Base-by-base conservation (phyloP, 2,888 invertebrate genomes). In the Pammene fasciana region DNA sequence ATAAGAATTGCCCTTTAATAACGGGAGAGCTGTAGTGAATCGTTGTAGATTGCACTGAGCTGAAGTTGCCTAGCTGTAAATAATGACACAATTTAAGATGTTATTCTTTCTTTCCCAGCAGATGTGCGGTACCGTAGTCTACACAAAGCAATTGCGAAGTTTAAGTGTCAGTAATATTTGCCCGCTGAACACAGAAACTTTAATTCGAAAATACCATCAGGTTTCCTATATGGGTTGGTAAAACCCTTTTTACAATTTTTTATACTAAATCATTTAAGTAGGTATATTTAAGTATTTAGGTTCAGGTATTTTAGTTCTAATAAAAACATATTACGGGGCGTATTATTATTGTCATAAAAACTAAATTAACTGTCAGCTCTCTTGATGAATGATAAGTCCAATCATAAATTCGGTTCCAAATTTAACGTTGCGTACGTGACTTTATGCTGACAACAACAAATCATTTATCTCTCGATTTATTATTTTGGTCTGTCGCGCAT, bases 1-100 rank as follows among this genome's bases (percentile, higher is more conserved):
- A 82, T 83, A 85, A 85, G 86, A 89, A 90, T 89, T 87, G 87
- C 89, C 84, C 87, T 89, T 86, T 89, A 90, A 90, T 91, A 90
- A 90, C 90, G 86, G 87, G 80, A 84, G 80, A 84, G 81, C 80
- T 82, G 82, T 82, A 85, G 86, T 85, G 86, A 86, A 87, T 87
- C 86, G 86, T 86, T 85, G 86, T 86, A 87, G 88, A 90, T 89
- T 90, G 85, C 83, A 85, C 86, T 85, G 82, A 82, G 84, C 86
- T 86, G 84, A 83, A 83, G 80, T 82, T 80, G 81, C 79, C 80
- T 90, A 91, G 89, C 91, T 90, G 91, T 92, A 90, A 86, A 85
- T 90, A 90, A 91, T 90, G 82, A 87, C 85, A 88, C 86, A 86
- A 89, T 84, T 85, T 85, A 73, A 80, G 79, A 82, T 78, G 82